These are phyloP conservation scores for Sus cebifrons DNA, from an alignment of 2,797 vertebrate species.

Conservation along the genomic window DNA sequence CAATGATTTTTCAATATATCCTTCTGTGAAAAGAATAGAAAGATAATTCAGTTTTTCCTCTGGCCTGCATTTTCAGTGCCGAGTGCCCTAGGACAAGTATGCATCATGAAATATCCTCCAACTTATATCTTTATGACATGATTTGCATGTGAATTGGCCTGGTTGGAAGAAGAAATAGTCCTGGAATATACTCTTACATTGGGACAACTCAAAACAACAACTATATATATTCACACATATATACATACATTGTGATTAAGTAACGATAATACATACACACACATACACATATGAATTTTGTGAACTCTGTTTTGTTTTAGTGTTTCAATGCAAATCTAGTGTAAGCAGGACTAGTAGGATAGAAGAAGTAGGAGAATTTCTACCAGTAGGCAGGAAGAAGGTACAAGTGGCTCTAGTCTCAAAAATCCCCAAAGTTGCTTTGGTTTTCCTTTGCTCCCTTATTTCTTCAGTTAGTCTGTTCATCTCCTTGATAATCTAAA, in stretches of 20 bases:
- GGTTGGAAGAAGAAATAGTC: background rate
- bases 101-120: background rate
- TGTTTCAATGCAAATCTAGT: background rate
- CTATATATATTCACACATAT: no score
- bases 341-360: background rate
- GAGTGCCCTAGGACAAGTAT: background rate
- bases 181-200: background rate
- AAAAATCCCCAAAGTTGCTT: background rate
- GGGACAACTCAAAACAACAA: conserved; percentile 3
- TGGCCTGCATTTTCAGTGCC: background rate
- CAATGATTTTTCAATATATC: conserved; percentile 28
- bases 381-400: background rate
- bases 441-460: conserved; percentile 12
- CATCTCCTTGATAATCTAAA: background rate
- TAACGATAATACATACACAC: no score
- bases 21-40: conserved; percentile 10
- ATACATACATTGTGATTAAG: no score
- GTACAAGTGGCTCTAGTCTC: background rate
- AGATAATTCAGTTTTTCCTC: background rate
- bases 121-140: background rate
- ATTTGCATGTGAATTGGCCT: background rate
- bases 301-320: conserved; percentile 11
- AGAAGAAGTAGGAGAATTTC: conserved; percentile 3
- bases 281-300: background rate
- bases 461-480: conserved; percentile 22